Evolutionary conservation across 2,888 invertebrate genomes (phyloP), one percentile per base, ranked within the genome.

Genomic region (Minunthozetes semirufus): DNA sequence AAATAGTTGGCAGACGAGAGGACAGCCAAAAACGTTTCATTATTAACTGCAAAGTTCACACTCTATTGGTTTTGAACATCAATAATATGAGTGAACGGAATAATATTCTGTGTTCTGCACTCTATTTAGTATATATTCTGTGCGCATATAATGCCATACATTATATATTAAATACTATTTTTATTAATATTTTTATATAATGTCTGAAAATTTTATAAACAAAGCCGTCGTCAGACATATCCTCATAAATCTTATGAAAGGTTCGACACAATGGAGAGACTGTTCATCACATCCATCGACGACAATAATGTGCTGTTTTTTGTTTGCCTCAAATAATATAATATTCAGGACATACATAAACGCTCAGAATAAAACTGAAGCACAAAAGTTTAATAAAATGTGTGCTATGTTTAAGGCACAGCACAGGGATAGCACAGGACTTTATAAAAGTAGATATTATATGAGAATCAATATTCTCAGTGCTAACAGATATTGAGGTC

Each of bases 181-280:
- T 33, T 33, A 33, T 33, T 33, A 33, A 19, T 8, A 38, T 38
- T 38, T 38, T 38, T 33, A 68, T 42, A 68, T 68, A 33, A 66
- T 66, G 13, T 66, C 42, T 66, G 38, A 66, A 66, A 56, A 68
- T 42, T 66, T 68, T 68, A 68, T 68, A 68, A 68, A 68, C 68
- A 68, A 68, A 68, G 42, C 68, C 38, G 2, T 38, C n/a, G 42
- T 29, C 46, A 17, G 13, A 33, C 33, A 33, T 33, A 5, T 22
- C 19, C 68, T 46, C 68, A 68, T 68, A 68, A 68, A 68, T 68
- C 42, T 42, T 42, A 42, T 29, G 22, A 25, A 42, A 68, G 42
- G 38, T 22, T 13, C 42, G 42, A 68, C 38, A 68, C 63, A 63
- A 63, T 63, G 38, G 63, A 63, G 27, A 63, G 63, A 17, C 9